These are phyloP conservation scores for Oreochromis aureus DNA, from an alignment of 2,113 vertebrate species.

Conservation along the genomic window DNA sequence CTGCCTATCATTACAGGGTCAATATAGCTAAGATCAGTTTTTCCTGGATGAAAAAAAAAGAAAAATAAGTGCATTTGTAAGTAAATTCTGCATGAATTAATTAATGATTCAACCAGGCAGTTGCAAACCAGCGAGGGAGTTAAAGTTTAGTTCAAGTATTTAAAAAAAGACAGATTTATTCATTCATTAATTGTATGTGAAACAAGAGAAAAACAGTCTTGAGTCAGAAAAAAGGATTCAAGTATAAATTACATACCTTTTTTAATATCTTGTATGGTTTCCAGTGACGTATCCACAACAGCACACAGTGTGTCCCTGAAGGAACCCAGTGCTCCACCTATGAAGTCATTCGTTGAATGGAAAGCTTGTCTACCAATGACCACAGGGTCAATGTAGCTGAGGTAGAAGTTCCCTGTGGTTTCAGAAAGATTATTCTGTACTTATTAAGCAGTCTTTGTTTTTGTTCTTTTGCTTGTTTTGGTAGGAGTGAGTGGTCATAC, in stretches of 20 bases:
- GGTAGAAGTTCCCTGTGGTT: constrained; percentile 58
- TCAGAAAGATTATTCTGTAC: background rate
- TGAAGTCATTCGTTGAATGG: constrained; percentile 46
- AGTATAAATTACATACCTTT: constrained; percentile 32
- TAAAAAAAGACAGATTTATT: background rate
- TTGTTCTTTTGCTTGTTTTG: background rate
- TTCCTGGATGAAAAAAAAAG: constrained; percentile 18
- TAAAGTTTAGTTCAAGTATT: background rate
- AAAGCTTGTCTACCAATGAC: constrained; percentile 50
- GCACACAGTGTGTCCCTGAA: constrained; percentile 29
- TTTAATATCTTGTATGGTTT: background rate
- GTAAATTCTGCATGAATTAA: background rate
- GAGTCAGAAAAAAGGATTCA: background rate
- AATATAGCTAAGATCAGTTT: constrained; percentile 39
- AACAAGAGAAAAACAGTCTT: background rate
- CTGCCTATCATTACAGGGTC: constrained; percentile 57
- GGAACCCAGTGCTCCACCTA: background rate
- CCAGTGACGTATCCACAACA: constrained; percentile 13
- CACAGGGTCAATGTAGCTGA: constrained; percentile 65
- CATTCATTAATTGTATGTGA: background rate
- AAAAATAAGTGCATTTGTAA: background rate
- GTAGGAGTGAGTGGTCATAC: background rate
- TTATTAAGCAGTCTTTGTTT: background rate
- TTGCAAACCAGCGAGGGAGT: background rate
- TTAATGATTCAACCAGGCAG: background rate